These are phyloP conservation scores for Drosophila acutilabella DNA, from an alignment of 2,888 invertebrate species.

Conservation along the genomic window DNA sequence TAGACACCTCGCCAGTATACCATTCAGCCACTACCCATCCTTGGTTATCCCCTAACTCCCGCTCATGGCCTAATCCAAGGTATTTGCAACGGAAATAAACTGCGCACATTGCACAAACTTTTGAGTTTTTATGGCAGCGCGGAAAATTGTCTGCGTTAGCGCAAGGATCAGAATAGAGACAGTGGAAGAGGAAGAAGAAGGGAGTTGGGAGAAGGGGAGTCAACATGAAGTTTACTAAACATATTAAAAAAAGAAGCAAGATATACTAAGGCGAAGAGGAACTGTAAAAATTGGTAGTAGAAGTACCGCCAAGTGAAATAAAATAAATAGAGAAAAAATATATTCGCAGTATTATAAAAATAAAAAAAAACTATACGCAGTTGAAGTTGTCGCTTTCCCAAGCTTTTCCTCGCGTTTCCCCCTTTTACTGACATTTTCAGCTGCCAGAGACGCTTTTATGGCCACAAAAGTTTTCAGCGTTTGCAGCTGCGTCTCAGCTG, in stretches of 20 bases:
- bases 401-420: no score
- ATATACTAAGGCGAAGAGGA: conserved; percentile 48
- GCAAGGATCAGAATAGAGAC: conserved; percentile 4
- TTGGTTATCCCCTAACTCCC: not conserved
- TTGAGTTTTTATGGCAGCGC: conserved; percentile 66
- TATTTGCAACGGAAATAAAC: conserved; percentile 80
- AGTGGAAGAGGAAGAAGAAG: conserved; percentile 8
- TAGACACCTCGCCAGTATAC: conserved; percentile 32
- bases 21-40: not conserved
- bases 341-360: conserved; percentile 18
- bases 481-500: conserved; percentile 55
- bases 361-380: conserved; percentile 25
- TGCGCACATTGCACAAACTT: conserved; percentile 78
- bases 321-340: conserved; percentile 73
- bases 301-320: conserved; percentile 67
- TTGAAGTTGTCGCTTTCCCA: conserved; percentile 36
- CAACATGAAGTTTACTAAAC: conserved; percentile 73
- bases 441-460: conserved; percentile 55
- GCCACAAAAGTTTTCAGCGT: conserved; percentile 44
- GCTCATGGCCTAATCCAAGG: conserved; percentile 67
- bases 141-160: conserved; percentile 60
- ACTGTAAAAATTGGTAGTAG: conserved; percentile 71
- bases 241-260: conserved; percentile 64
- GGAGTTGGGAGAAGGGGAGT: conserved; percentile 23
- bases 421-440: not conserved